Base-by-base conservation (phyloP, 2,888 invertebrate genomes). In the Drosophila borborema region DNA sequence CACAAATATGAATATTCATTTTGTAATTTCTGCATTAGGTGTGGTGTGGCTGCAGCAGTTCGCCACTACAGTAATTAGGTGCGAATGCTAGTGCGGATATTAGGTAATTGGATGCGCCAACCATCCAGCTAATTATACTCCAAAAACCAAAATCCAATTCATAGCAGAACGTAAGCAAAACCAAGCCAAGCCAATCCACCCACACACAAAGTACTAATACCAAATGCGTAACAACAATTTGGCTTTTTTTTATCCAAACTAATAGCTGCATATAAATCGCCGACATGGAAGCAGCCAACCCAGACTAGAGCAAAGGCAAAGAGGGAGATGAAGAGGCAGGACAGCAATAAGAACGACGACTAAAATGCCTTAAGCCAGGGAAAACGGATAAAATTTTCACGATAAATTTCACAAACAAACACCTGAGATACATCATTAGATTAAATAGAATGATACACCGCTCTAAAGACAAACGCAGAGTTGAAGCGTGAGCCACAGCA, bases 371-470 rank as follows among this genome's bases (percentile, higher is more conserved):
- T 82, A 90, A 87, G 86, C 90, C 83, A 75, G 64, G 74, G 71
- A 86, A 81, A 81, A 84, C 80, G 81, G 81, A 84, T 73, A 85
- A 79, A 82, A 88, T 90, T 90, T 90, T 82, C 85, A 82, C 81
- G 80, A 80, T 82, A 89, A 90, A 85, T 90, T 90, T 87, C 90
- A 80, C 89, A 88, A 84, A 79, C 84, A 88, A 89, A 89, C 90
- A 89, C 89, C 91, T 89, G 90, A 88, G 91, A 89, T 90, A 89
- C 86, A 90, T 89, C 89, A 90, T 89, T 90, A 90, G 89, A 89
- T 90, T 89, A 88, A 81, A 76, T 77, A 72, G 74, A 71, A 71
- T 69, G 85, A 83, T 72, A 77, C 80, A 61, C 60, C 66, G 63
- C 43, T 55, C 67, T 34, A 67, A 70, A 79, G 67, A 79, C 72